phyloP scores from a whole-genome alignment of 2,797 vertebrate genomes.

The Morus bassanus region DNA sequence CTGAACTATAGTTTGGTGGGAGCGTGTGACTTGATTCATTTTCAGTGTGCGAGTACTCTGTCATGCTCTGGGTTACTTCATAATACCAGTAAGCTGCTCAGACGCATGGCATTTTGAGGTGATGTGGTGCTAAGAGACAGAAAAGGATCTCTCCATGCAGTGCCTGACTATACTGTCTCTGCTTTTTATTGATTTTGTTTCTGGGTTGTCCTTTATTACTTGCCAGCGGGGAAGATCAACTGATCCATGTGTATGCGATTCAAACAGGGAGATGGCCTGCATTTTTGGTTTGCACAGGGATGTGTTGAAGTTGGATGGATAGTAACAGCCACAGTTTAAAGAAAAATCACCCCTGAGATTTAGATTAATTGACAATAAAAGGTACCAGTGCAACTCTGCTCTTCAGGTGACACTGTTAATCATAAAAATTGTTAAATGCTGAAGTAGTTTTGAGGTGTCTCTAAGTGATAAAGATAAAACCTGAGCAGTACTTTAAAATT shows the following conservation, averaged over 20 bases:
- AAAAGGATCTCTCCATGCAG: not conserved
- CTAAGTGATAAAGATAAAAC: not conserved
- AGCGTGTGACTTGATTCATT: not conserved
- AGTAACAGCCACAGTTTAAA: not conserved
- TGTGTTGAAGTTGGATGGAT: not conserved
- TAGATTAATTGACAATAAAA: not conserved
- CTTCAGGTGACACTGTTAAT: not conserved
- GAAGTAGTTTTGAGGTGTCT: not conserved
- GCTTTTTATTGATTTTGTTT: not conserved
- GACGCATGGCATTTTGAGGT: not conserved
- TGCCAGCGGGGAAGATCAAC: not conserved
- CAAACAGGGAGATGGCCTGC: not conserved
- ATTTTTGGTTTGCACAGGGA: not conserved
- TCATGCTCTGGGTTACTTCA: not conserved
- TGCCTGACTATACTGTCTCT: not conserved
- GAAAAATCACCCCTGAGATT: not conserved
- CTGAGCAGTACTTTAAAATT: not conserved
- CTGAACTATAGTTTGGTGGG: not conserved
- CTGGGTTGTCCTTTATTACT: not conserved
- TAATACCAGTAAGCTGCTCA: not conserved
- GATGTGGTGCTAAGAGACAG: not conserved
- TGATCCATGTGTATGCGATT: not conserved
- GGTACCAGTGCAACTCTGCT: not conserved
- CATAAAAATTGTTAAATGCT: not conserved
- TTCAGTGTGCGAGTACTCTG: not conserved